A percentile compares a stretch with the other conserved stretches of the same genome.
phyloP scores from a whole-genome alignment of 2,888 invertebrate species.

The Petrophora chlorosata region DNA sequence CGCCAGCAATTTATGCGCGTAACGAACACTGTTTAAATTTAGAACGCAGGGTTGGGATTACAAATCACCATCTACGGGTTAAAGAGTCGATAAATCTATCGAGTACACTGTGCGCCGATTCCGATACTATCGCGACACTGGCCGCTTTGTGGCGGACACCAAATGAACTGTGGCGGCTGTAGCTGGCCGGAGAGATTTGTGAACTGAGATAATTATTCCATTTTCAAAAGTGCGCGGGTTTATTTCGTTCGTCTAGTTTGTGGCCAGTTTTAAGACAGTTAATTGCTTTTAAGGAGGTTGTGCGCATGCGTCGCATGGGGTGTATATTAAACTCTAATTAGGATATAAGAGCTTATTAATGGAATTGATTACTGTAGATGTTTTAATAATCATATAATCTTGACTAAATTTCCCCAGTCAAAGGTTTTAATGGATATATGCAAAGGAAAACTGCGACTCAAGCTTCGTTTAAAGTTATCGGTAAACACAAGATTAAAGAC shows the following conservation, averaged over 20 bases:
- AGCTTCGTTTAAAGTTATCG: neutral
- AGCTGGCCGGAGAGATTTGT: slow-evolving; percentile 62
- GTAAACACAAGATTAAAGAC: neutral
- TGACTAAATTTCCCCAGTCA: no score
- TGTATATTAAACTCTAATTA: no score
- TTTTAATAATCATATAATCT: no score
- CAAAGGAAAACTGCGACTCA: no score
- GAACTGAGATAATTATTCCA: slow-evolving; percentile 62
- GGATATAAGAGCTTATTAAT: no score
- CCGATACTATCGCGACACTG: slow-evolving; percentile 66
- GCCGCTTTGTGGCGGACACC: slow-evolving; percentile 59
- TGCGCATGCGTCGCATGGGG: no score
- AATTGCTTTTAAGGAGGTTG: no score
- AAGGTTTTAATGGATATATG: no score
- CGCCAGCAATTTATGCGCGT: slow-evolving; percentile 31
- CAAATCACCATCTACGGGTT: slow-evolving; percentile 72
- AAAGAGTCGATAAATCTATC: slow-evolving; percentile 72
- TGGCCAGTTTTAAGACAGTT: no score
- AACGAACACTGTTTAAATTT: slow-evolving; percentile 43
- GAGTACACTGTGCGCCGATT: slow-evolving; percentile 58
- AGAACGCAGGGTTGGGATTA: slow-evolving; percentile 54
- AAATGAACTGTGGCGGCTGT: slow-evolving; percentile 66
- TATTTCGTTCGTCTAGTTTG: slow-evolving; percentile 11
- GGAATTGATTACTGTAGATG: no score
- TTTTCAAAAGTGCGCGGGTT: slow-evolving; percentile 48